These are phyloP conservation scores for Macrobrachium nipponense DNA, from an alignment of 1,140 invertebrate genomes.

Conservation along the genomic window DNA sequence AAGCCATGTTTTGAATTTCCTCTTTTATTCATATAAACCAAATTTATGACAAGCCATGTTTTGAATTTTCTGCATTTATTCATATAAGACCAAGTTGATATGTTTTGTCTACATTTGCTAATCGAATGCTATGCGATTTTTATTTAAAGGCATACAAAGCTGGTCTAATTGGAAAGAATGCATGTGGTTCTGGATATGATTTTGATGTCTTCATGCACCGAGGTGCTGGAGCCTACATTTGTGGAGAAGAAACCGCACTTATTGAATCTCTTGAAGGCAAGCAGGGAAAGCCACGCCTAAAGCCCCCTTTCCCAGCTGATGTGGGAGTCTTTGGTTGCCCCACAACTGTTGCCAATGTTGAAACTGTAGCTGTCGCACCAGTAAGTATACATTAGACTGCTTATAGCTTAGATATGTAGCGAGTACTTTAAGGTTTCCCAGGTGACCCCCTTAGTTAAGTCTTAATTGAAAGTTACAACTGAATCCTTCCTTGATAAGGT, in stretches of 20 bases:
- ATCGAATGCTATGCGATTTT: neutral
- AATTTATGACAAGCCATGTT: conserved; percentile 86
- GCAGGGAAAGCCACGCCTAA: conserved; percentile 97
- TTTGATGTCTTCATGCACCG: conserved; percentile 99
- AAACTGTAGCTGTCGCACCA: conserved; percentile 97
- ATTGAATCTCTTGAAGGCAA: conserved; percentile 99
- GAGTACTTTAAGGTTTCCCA: too few species aligned
- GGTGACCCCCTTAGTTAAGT: too few species aligned
- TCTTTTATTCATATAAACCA: neutral
- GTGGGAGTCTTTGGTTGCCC: conserved; percentile 98
- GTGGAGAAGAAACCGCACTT: conserved; percentile 98
- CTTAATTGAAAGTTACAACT: too few species aligned
- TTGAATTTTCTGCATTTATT: too few species aligned
- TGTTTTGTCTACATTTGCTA: neutral
- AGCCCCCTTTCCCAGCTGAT: conserved; percentile 99
- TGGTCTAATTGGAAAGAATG: conserved; percentile 96
- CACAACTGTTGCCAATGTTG: conserved; percentile 98
- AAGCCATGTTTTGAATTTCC: too few species aligned
- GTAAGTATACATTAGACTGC: conserved; percentile 71
- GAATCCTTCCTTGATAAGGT: too few species aligned
- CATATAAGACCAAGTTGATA: neutral
- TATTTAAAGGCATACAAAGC: conserved; percentile 87
- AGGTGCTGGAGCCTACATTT: conserved; percentile 99
- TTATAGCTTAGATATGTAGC: conserved; percentile 68
- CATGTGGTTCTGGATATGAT: conserved; percentile 96